Evolutionary conservation across 2,113 vertebrate genomes (phyloP).

Genomic region (Manacus vitellinus): DNA sequence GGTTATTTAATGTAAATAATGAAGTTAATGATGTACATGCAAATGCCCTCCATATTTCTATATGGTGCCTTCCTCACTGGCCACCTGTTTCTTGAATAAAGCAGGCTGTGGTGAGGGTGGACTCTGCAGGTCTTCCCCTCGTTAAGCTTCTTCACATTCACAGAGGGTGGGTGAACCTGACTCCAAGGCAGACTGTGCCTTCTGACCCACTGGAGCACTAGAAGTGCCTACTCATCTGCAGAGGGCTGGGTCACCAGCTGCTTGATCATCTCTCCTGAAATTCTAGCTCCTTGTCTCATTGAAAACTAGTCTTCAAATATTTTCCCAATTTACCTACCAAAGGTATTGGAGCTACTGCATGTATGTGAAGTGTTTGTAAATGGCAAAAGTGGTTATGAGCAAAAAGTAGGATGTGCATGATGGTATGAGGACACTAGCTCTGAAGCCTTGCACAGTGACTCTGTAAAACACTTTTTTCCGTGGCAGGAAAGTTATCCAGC

Average conservation of each 20-base stretch:
- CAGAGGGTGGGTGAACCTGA: neutral
- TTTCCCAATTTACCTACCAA: neutral
- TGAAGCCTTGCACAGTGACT: neutral
- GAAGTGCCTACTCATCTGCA: neutral
- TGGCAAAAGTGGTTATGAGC: neutral
- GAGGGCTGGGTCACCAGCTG: neutral
- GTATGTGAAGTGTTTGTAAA: neutral
- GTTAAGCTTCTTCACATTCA: neutral
- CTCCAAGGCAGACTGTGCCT: neutral
- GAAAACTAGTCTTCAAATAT: neutral
- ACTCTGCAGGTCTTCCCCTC: neutral
- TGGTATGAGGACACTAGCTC: neutral
- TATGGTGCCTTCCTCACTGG: neutral
- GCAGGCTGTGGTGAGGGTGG: neutral
- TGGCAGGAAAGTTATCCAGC: neutral
- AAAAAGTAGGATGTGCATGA: neutral
- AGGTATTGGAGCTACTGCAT: neutral
- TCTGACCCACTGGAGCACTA: neutral
- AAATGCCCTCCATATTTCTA: neutral
- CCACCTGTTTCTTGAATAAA: neutral
- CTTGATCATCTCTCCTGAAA: neutral
- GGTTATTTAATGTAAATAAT: neutral
- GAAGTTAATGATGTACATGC: neutral
- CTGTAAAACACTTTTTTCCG: neutral
- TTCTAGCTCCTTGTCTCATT: neutral